These are phyloP conservation scores for Ciconia maguari DNA, from an alignment of 2,113 vertebrate genomes.

Conservation along the genomic window DNA sequence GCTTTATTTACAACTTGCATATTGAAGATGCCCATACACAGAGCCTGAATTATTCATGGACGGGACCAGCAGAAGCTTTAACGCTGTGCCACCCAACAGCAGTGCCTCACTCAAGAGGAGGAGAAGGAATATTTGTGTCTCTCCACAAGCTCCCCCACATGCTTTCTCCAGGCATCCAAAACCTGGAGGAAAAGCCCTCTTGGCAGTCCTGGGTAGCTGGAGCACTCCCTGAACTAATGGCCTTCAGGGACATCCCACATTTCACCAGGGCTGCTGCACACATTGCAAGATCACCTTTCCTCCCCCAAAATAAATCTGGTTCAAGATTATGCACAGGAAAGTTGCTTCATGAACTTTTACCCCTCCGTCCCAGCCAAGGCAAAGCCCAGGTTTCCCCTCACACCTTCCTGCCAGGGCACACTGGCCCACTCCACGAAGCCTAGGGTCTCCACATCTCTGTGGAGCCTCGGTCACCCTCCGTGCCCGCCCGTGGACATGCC, in stretches of 20 bases:
- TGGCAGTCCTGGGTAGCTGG: background rate
- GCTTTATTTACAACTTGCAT: background rate
- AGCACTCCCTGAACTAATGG: background rate
- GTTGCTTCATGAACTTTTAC: background rate
- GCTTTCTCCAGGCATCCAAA: background rate
- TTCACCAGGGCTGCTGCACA: background rate
- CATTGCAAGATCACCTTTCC: background rate
- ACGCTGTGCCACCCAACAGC: background rate
- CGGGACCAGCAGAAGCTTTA: background rate
- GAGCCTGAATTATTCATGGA: background rate
- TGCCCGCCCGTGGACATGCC: accelerated
- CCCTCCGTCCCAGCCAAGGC: background rate
- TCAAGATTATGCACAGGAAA: accelerated
- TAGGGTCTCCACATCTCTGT: background rate
- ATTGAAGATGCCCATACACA: background rate
- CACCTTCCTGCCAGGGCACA: background rate
- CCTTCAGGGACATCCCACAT: background rate
- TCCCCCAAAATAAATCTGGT: background rate
- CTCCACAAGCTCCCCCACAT: background rate
- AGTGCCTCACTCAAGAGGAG: background rate
- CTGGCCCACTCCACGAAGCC: accelerated
- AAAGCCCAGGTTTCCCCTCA: background rate
- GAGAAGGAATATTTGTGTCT: background rate
- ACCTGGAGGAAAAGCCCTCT: background rate
- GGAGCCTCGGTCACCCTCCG: background rate